A percentile compares a stretch with the other conserved stretches of the same genome.
Conservation (phyloP, 1,140 invertebrate species). For the fruit fly (Drosophila melanogaster) region DNA sequence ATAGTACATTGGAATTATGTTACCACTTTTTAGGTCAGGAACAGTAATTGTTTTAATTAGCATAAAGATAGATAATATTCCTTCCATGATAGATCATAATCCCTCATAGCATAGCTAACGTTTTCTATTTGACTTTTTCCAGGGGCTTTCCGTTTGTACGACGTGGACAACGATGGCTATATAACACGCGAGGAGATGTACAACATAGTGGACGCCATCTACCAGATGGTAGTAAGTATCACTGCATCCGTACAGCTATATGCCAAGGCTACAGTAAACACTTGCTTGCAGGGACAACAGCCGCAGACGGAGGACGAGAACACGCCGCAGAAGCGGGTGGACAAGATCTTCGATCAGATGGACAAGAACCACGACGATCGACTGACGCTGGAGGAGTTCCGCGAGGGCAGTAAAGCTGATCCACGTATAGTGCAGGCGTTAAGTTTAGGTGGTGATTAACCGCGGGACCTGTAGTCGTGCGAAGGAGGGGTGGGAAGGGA, state of each 20-base stretch:
- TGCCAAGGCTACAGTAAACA: background rate
- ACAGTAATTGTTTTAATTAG: no score
- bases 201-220: conserved; percentile 99
- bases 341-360: conserved; percentile 99
- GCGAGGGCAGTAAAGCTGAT: conserved; percentile 99
- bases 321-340: conserved; percentile 97
- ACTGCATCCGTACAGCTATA: background rate
- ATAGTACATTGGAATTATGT: no score
- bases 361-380: conserved; percentile 98
- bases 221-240: conserved; percentile 97
- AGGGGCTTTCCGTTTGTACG: conserved; percentile 99
- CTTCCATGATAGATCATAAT: no score
- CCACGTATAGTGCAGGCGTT: conserved; percentile 99
- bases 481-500: conserved; percentile 14
- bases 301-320: conserved; percentile 96
- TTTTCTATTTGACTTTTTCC: conserved; percentile 23
- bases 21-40: no score
- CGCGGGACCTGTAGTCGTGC: conserved; percentile 57
- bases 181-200: conserved; percentile 99
- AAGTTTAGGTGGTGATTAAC: conserved; percentile 88
- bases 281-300: conserved; percentile 90
- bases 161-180: conserved; percentile 98
- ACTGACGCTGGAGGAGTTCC: conserved; percentile 92
- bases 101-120: background rate
- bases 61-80: no score